Base-by-base conservation (phyloP, 2,888 invertebrate genomes). In the Diachrysia chrysitis region DNA sequence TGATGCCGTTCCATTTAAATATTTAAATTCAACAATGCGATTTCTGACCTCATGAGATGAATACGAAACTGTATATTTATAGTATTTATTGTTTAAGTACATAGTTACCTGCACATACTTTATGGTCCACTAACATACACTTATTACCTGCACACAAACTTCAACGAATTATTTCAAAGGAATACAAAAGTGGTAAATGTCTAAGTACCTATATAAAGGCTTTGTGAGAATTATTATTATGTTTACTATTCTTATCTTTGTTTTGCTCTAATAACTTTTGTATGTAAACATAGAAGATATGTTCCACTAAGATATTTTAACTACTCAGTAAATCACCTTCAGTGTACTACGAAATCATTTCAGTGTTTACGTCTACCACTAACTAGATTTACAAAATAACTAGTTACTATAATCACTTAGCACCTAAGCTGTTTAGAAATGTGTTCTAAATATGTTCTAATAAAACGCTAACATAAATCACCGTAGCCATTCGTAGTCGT, bases 21-120 rank as follows among this genome's bases (percentile, higher is more conserved):
- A 90, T 92, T 90, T 86, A 88, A 88, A 91, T 90, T 90, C 83
- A 89, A 92, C 90, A 87, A 89, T 90, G 88, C 88, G 81, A 87
- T 90, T 88, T 90, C 85, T 89, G 89, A 81, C 85, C 82, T 83
- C 90, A 88, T 90, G 92, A 89, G 89, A 91, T 90, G 93, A 92
- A 93, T 93, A 91, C 89, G 83, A 89, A 91, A 88, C 86, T 87
- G 74, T 83, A 82, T 81, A 84, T 85, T 81, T 83, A 76, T 83
- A 81, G 73, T 77, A 82, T 86, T 83, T 84, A 80, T 79, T 83
- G 58, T 80, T 75, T 81, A 80, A 82, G 75, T 77, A 74, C 64
- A 78, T 79, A 68, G 78, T 79, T 73, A 82, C 66, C 64, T 70
- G 71, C 71, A 73, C 79, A 69, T 58, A 53, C 71, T 76, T 75